Evolutionary conservation across 2,888 invertebrate genomes (phyloP).

Genomic region (Hypolimnas misippus): DNA sequence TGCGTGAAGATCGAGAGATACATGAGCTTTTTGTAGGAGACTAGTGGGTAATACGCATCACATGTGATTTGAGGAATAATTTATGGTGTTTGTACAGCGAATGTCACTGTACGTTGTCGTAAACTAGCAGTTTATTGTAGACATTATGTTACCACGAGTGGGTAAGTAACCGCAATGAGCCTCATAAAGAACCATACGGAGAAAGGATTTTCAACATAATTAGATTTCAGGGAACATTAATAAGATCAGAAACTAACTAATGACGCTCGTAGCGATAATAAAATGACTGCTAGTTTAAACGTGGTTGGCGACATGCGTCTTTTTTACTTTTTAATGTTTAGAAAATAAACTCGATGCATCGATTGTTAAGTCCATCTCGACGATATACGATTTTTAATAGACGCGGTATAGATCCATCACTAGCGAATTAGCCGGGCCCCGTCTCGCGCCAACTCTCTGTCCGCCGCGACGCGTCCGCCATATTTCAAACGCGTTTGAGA

Average conservation of each 20-base stretch:
- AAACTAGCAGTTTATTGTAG: constrained; percentile 61
- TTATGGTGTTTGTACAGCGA: constrained; percentile 78
- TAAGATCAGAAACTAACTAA: constrained; percentile 41
- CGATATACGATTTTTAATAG: constrained; percentile 36
- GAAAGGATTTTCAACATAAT: constrained; percentile 43
- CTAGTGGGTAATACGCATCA: constrained; percentile 76
- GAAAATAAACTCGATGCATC: constrained; percentile 7
- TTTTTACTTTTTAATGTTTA: constrained; percentile 15
- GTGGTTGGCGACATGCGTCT: constrained; percentile 23
- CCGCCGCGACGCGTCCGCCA: constrained; percentile 71
- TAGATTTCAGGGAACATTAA: constrained; percentile 42
- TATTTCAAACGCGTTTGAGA: constrained; percentile 79
- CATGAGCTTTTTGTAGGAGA: constrained; percentile 79
- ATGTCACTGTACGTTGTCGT: constrained; percentile 68
- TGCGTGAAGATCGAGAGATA: constrained; percentile 83
- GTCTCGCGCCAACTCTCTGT: constrained; percentile 76
- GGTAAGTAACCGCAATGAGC: constrained; percentile 54
- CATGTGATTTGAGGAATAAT: constrained; percentile 82
- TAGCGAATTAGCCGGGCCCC: constrained; percentile 71
- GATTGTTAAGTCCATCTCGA: constrained; percentile 25
- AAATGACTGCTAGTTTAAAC: constrained; percentile 34
- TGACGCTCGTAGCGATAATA: constrained; percentile 31
- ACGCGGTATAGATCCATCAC: constrained; percentile 73
- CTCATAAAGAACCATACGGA: constrained; percentile 45
- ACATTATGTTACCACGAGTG: constrained; percentile 53